These are phyloP conservation scores for Characodon lateralis DNA, from an alignment of 2,797 vertebrate genomes.

Conservation along the genomic window DNA sequence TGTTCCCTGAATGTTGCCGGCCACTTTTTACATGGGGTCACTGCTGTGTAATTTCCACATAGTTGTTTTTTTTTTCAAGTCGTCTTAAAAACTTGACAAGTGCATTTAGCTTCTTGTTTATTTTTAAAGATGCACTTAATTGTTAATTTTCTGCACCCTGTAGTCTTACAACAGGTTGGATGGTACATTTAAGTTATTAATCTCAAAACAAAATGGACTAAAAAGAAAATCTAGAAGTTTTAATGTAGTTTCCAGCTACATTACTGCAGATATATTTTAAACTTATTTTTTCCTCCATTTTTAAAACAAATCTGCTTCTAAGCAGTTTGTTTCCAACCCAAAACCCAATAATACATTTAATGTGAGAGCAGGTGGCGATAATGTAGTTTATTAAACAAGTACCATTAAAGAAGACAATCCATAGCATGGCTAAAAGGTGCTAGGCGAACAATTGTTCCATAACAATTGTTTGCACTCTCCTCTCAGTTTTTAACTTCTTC, in stretches of 20 bases:
- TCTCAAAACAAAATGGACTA: neutral
- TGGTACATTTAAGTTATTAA: slow-evolving; percentile 9
- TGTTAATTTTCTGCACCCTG: slow-evolving; percentile 24
- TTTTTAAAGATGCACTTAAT: slow-evolving; percentile 37
- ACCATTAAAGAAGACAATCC: neutral
- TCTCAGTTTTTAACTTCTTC: neutral
- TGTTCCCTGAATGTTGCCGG: slow-evolving; percentile 29
- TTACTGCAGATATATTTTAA: neutral
- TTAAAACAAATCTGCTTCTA: neutral
- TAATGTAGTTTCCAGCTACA: neutral
- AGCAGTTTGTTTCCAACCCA: neutral
- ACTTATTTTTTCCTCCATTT: neutral
- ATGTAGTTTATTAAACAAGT: neutral
- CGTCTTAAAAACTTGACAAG: slow-evolving; percentile 40
- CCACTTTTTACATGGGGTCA: slow-evolving; percentile 36
- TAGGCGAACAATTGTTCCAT: neutral
- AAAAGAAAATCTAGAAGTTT: neutral
- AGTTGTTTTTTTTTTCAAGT: neutral
- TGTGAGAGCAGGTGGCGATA: neutral
- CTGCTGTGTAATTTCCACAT: slow-evolving; percentile 29
- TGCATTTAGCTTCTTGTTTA: slow-evolving; percentile 58
- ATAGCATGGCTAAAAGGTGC: neutral
- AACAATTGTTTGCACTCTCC: neutral
- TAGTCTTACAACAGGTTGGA: slow-evolving; percentile 22
- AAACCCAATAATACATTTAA: neutral